Evolutionary conservation across 1,140 invertebrate species (phyloP), one percentile per base, ranked within the genome.

Genomic region (Odontomachus brunneus): DNA sequence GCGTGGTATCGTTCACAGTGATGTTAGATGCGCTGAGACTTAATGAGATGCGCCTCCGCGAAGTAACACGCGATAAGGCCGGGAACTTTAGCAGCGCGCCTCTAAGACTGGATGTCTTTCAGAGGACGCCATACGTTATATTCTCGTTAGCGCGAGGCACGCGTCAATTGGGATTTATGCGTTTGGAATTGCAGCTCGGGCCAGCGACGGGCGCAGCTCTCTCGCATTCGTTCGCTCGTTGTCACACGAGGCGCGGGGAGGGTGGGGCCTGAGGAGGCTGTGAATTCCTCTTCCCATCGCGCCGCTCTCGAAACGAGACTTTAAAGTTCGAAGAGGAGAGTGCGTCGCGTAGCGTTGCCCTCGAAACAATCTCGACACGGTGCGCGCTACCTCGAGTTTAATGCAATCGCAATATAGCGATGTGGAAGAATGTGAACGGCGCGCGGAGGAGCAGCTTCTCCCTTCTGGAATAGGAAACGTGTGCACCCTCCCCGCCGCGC

Each of bases 81-180:
- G 22, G 4, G 55, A 72, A 60, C 67, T 69, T 73, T 24, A 49
- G 19, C 38, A 3, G 17, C 67, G 57, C 19, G 44, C 17, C 7
- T 24, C 19, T 33, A 51, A 44, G 53, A 74, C 59, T 53, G 69
- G 38, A 49, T 17, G 59, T 82, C 78, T 74, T 62, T 82, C 57
- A 49, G 38, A 65, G 55, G 78, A 65, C 59, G 53, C 49, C 38
- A 24, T 72, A 53, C 51, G 48, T 82, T 82, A 82, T 71, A 63
- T 63, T 53, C 83, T 84, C 83, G 76, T 84, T 84, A 81, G 57
- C 19, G 57, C 19, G 59, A 73, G 67, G 82, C 74, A 65, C 67
- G 83, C 83, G 59, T 84, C 83, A 84, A 84, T 84, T 84, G 83
- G 66, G 76, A 84, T 84, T 84, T 84, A 84, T 84, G 83, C 55